A percentile compares a stretch with the other conserved stretches of the same genome.
Evolutionary conservation across 2,888 invertebrate genomes (phyloP).

Genomic region (Mallateleia sp.): DNA sequence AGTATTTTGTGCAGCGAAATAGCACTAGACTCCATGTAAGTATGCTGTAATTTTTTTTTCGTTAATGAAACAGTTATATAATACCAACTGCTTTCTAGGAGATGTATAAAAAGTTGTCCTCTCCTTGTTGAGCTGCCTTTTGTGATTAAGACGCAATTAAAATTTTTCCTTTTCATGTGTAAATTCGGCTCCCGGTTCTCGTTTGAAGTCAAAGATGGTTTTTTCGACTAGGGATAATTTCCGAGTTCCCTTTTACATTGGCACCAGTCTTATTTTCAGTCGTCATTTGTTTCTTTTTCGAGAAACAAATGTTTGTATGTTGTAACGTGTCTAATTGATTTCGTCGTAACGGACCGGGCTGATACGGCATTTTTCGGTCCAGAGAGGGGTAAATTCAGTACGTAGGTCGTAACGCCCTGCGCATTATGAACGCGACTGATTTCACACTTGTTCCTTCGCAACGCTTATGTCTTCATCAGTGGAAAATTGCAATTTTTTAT

Average conservation of each 20-base stretch:
- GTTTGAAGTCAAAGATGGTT: too few species aligned
- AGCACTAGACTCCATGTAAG: constrained; percentile 63
- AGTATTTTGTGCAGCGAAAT: constrained; percentile 75
- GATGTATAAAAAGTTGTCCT: constrained; percentile 5
- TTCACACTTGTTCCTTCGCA: constrained; percentile 89
- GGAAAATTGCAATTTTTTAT: constrained; percentile 85
- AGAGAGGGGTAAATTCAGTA: constrained; percentile 59
- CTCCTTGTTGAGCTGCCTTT: constrained; percentile 1
- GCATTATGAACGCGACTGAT: constrained; percentile 88
- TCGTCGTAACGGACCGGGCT: constrained; percentile 75
- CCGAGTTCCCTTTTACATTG: too few species aligned
- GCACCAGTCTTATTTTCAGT: too few species aligned
- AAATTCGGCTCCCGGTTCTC: background rate
- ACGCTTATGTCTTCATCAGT: constrained; percentile 85
- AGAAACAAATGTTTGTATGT: constrained; percentile 27
- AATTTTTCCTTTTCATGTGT: background rate
- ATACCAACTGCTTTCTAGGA: constrained; percentile 31
- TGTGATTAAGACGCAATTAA: constrained; percentile 46
- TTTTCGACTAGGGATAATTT: too few species aligned
- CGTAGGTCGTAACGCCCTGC: constrained; percentile 79
- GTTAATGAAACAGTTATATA: constrained; percentile 66
- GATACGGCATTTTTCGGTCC: constrained; percentile 65
- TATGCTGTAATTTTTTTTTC: constrained; percentile 62
- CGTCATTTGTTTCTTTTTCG: too few species aligned
- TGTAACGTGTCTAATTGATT: constrained; percentile 88